These are phyloP conservation scores for Mystacornis crossleyi DNA, from an alignment of 2,113 vertebrate genomes.

Conservation along the genomic window DNA sequence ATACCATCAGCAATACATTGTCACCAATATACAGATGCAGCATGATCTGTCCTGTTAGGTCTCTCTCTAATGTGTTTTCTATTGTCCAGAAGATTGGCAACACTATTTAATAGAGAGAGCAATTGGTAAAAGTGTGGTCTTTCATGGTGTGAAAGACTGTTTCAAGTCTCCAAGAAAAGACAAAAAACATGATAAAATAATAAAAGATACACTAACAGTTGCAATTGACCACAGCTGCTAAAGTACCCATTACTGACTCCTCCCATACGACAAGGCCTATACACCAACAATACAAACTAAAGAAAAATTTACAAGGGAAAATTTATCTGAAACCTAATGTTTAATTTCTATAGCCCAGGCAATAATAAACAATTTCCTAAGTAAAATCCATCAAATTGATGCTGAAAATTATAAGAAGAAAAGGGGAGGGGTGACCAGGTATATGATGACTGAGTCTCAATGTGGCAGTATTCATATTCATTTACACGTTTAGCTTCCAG, in stretches of 20 bases:
- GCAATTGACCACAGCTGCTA: neutral
- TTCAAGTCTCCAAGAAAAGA: neutral
- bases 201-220: neutral
- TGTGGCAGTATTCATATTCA: neutral
- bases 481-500: neutral
- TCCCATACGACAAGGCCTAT: accelerated
- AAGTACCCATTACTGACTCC: neutral
- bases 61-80: neutral
- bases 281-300: neutral
- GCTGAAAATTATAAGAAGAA: neutral
- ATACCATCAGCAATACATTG: neutral
- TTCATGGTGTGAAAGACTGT: neutral
- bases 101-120: neutral
- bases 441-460: neutral
- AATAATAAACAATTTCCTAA: neutral
- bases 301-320: neutral
- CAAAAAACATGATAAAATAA: neutral
- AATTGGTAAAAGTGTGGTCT: neutral
- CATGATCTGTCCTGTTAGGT: neutral
- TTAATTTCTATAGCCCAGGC: neutral
- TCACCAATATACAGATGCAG: neutral
- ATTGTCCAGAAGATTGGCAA: neutral
- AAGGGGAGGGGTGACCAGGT: accelerated
- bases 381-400: neutral
- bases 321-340: neutral